Percentiles rank a stretch among this genome's conserved stretches.
Conservation (phyloP, 53 echinoderm and acorn worm species). For the Holothuria scabra region DNA sequence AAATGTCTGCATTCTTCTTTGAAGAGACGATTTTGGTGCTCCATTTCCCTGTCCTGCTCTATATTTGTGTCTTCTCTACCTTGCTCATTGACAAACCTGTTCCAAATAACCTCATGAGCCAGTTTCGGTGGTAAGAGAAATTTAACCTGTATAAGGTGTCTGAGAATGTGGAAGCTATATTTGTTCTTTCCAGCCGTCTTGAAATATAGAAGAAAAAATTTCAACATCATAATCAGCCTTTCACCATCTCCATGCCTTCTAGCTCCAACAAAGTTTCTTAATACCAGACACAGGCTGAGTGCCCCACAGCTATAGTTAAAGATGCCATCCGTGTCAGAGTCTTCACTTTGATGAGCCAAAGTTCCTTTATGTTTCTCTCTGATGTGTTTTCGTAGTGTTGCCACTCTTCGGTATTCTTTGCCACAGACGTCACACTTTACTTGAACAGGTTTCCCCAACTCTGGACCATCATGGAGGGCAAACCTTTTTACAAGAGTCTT, state of each 20-base stretch:
- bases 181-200: slow-evolving; percentile 51
- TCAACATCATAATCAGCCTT: slow-evolving; percentile 45
- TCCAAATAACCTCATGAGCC: slow-evolving; percentile 66
- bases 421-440: slow-evolving; percentile 1
- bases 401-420: slow-evolving; percentile 17
- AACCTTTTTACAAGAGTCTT: background rate
- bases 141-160: slow-evolving; percentile 60
- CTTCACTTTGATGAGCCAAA: background rate
- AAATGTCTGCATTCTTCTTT: slow-evolving; percentile 56
- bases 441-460: background rate
- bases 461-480: slow-evolving; percentile 7
- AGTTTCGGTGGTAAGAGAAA: slow-evolving; percentile 61
- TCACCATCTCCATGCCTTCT: slow-evolving; percentile 58
- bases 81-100: slow-evolving; percentile 64
- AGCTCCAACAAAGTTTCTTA: slow-evolving; percentile 57
- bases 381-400: background rate
- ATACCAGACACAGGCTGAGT: slow-evolving; percentile 53
- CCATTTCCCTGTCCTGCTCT: slow-evolving; percentile 55
- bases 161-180: slow-evolving; percentile 46
- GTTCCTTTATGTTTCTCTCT: background rate
- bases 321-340: slow-evolving; percentile 41
- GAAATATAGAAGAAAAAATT: slow-evolving; percentile 55
- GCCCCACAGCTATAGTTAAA: slow-evolving; percentile 61
- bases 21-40: slow-evolving; percentile 66
- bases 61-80: slow-evolving; percentile 50